Evolutionary conservation across 2,888 invertebrate genomes (phyloP).

Genomic region (Chrysodeixis includens): DNA sequence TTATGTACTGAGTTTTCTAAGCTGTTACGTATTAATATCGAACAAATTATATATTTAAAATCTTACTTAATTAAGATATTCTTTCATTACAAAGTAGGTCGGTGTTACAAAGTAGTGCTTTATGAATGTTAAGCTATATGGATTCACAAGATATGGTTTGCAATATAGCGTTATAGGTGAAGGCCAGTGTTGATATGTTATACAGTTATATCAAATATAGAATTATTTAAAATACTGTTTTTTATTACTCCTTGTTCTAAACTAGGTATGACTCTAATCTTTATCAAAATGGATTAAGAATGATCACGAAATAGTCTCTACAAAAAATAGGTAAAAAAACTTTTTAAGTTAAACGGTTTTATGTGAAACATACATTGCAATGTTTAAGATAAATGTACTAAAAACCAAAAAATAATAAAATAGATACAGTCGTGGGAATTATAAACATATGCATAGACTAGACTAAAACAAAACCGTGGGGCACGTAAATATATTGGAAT

Average conservation of each 20-base stretch:
- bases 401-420: no score
- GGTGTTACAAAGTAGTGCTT: conserved; percentile 57
- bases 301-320: no score
- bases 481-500: no score
- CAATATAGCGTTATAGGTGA: conserved; percentile 51
- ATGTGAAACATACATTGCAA: no score
- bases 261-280: no score
- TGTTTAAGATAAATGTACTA: no score
- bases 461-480: no score
- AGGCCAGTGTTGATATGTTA: conserved; percentile 60
- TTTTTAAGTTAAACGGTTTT: no score
- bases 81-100: conserved; percentile 40
- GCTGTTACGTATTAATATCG: conserved; percentile 42
- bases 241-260: conserved; percentile 21
- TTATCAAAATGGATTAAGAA: no score
- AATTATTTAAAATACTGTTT: conserved; percentile 57
- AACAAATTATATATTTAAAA: conserved; percentile 45
- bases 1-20: conserved; percentile 24
- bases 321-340: no score
- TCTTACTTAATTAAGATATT: conserved; percentile 22
- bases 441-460: no score
- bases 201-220: conserved; percentile 65
- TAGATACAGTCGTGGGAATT: no score
- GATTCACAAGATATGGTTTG: conserved; percentile 50
- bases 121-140: conserved; percentile 51